These are phyloP conservation scores for Phortica magna DNA, from an alignment of 2,888 invertebrate species.

Conservation along the genomic window DNA sequence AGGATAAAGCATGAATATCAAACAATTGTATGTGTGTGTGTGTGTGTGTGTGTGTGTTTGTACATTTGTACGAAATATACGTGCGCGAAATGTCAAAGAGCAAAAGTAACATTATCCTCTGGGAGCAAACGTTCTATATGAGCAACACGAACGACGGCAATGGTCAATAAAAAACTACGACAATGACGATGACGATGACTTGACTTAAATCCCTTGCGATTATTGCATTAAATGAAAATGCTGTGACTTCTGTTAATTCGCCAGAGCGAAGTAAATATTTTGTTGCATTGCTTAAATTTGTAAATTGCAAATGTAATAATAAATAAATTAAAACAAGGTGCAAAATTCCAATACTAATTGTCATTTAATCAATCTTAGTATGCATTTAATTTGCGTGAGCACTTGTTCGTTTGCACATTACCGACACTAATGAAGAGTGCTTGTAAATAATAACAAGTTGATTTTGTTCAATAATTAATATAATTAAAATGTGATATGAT, in stretches of 20 bases:
- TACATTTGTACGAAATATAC: not conserved
- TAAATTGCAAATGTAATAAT: not conserved
- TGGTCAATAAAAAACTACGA: not conserved
- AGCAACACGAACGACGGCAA: not conserved
- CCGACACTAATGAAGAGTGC: not conserved
- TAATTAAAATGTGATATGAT: constrained; percentile 57
- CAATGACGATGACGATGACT: no score
- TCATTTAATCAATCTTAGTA: not conserved
- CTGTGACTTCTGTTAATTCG: no score
- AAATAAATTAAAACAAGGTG: no score
- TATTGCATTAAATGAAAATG: no score
- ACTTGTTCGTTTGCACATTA: not conserved
- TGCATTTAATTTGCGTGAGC: not conserved
- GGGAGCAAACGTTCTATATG: not conserved
- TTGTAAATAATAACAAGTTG: not conserved
- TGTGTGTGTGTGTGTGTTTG: not conserved
- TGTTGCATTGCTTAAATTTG: no score
- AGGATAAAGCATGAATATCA: not conserved
- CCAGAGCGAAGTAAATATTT: no score
- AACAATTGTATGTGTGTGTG: not conserved
- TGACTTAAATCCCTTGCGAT: no score
- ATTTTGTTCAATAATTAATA: constrained; percentile 62
- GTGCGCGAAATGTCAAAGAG: constrained; percentile 13
- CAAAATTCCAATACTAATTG: not conserved
- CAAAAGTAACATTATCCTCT: constrained; percentile 16